These are phyloP conservation scores for Apotomis turbidana DNA, from an alignment of 2,888 invertebrate genomes.

Conservation along the genomic window DNA sequence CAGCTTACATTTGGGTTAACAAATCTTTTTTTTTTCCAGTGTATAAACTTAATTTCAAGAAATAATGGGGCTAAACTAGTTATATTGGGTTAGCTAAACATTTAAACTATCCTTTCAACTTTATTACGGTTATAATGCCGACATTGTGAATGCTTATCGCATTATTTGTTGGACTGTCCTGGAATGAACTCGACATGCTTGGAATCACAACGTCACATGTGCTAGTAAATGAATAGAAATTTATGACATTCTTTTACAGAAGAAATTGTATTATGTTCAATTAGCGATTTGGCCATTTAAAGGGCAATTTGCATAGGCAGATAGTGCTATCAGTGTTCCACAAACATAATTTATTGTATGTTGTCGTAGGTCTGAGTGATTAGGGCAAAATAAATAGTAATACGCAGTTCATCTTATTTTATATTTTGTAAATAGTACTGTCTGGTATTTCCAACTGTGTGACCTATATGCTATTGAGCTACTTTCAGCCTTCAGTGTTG, in stretches of 20 bases:
- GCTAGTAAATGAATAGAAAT: neutral
- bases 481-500: too few relatives aligned
- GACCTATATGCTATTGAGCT: too few relatives aligned
- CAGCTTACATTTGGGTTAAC: too few relatives aligned
- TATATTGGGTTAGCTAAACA: conserved; percentile 8
- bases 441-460: too few relatives aligned
- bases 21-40: too few relatives aligned
- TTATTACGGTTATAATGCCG: conserved; percentile 24
- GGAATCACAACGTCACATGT: neutral
- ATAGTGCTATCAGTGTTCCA: conserved; percentile 68
- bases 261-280: conserved; percentile 54
- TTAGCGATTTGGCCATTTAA: conserved; percentile 73
- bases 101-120: conserved; percentile 8
- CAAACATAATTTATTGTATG: conserved; percentile 61
- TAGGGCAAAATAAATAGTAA: conserved; percentile 48
- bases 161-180: conserved; percentile 49
- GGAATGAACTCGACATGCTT: conserved; percentile 4
- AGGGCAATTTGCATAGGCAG: conserved; percentile 75
- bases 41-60: neutral
- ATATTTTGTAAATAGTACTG: too few relatives aligned
- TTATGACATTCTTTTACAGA: conserved; percentile 13
- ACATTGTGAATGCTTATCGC: conserved; percentile 49
- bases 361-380: conserved; percentile 67
- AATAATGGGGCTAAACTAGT: too few relatives aligned
- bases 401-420: conserved; percentile 9